Conservation (phyloP, 2,888 invertebrate species). For the Tiliacea citrago region DNA sequence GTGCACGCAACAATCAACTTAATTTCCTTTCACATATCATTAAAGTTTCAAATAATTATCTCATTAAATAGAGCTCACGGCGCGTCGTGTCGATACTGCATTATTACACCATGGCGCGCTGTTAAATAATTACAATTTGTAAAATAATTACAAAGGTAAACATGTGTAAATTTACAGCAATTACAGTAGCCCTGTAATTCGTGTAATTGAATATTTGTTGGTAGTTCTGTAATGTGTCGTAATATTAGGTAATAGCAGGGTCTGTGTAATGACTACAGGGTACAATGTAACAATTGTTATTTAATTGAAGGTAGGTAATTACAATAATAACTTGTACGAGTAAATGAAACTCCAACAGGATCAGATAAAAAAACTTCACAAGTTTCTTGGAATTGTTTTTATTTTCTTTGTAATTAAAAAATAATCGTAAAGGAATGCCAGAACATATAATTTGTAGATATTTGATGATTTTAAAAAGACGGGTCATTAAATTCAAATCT, state of each 20-base stretch:
- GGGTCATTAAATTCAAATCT: conserved; percentile 14
- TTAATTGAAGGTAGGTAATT: conserved; percentile 59
- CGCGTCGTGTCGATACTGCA: conserved; percentile 26
- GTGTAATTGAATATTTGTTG: conserved; percentile 62
- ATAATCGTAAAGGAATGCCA: not conserved
- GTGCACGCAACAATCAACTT: conserved; percentile 43
- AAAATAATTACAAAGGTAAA: conserved; percentile 59
- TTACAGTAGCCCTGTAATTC: conserved; percentile 59
- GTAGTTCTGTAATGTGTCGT: conserved; percentile 59
- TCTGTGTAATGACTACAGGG: conserved; percentile 46
- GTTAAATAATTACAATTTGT: conserved; percentile 53
- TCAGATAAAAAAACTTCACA: conserved; percentile 49
- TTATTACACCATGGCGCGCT: conserved; percentile 27
- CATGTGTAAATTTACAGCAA: conserved; percentile 57
- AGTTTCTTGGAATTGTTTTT: conserved; percentile 19
- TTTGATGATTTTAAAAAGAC: not conserved
- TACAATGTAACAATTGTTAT: conserved; percentile 50
- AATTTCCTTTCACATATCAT: conserved; percentile 58
- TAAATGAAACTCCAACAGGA: conserved; percentile 28
- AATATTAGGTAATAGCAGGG: conserved; percentile 55
- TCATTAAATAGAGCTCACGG: conserved; percentile 41
- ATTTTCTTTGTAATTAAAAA: conserved; percentile 14
- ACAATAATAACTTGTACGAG: conserved; percentile 38
- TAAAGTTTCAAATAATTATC: conserved; percentile 50
- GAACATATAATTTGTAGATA: conserved; percentile 10